Evolutionary conservation across 2,113 vertebrate species (phyloP), one percentile per base, ranked within the genome.

Genomic region (Bos taurus): DNA sequence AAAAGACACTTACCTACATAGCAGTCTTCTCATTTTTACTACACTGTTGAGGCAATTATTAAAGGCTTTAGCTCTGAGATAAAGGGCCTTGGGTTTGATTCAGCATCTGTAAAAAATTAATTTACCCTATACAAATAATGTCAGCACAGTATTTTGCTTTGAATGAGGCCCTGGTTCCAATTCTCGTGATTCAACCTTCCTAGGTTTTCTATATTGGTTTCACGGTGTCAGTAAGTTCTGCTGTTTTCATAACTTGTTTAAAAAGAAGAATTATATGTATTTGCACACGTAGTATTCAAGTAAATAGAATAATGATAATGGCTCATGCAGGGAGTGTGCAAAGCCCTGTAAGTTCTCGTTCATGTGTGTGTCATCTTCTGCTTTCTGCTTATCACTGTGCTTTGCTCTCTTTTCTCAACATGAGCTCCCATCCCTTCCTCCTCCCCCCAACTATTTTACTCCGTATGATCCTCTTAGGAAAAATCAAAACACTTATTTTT

Each of bases 51-150:
- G 54, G 62, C 43, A 40, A 54, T 59, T 67, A 64, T 33, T 78
- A 90, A 90, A 48, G 26, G 6, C 19, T 85, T 94, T 14, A 93
- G 12, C 46, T 95, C 82, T 17, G 67, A 89, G 78, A n/a, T 48
- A 48, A 5, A 77, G 30, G 46, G n/a, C 59, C 14, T 54, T 33
- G 36, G 50, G 43, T 43, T 94, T 77, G 36, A 40, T 36, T 57
- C 28, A 60, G 16, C 43, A 56, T 56, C 89, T 56, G 80, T 33
- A 60, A 81, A 85, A 59, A 9, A 50, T 60, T 16, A 83, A 60
- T 64, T 84, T n/a, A 30, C 60, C n/a, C 25, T 43, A 14, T 16
- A 28, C 14, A 81, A 56, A 54, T 6, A 80, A 36, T 9, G 9
- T 10, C 52, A 90, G n/a, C 13, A 64, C 10, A 28, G 4, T 50